These are phyloP conservation scores for Teleogryllus occipitalis DNA, from an alignment of 1,140 invertebrate species.

Conservation along the genomic window DNA sequence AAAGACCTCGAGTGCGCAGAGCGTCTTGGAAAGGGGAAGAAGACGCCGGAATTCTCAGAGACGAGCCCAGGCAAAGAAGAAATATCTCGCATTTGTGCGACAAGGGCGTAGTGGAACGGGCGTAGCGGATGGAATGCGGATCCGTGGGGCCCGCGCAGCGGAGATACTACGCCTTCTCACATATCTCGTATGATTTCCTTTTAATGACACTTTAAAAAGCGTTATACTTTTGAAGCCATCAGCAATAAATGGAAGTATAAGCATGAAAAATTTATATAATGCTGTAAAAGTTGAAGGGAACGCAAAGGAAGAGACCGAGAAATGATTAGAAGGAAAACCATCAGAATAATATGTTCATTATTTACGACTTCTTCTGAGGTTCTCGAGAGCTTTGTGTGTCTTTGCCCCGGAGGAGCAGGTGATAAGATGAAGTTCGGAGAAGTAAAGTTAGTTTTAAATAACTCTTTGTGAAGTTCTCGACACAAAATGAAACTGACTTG, in stretches of 20 bases:
- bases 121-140: neutral
- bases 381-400: neutral
- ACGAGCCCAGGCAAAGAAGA: neutral
- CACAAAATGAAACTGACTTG: neutral
- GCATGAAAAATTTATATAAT: neutral
- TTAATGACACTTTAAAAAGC: neutral
- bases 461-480: neutral
- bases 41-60: neutral
- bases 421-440: neutral
- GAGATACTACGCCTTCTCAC: neutral
- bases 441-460: neutral
- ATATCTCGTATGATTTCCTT: neutral
- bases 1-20: neutral
- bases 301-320: neutral
- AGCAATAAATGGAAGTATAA: neutral
- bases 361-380: neutral
- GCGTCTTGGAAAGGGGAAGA: neutral
- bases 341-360: neutral
- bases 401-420: neutral
- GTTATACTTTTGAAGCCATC: neutral
- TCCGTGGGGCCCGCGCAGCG: neutral
- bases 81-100: slow-evolving; percentile 4
- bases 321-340: neutral
- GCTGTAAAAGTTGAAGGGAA: neutral
- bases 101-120: neutral